A percentile compares a stretch with the other conserved stretches of the same genome.
Evolutionary conservation across 2,113 vertebrate genomes (phyloP).

Genomic region (Alligator sinensis): DNA sequence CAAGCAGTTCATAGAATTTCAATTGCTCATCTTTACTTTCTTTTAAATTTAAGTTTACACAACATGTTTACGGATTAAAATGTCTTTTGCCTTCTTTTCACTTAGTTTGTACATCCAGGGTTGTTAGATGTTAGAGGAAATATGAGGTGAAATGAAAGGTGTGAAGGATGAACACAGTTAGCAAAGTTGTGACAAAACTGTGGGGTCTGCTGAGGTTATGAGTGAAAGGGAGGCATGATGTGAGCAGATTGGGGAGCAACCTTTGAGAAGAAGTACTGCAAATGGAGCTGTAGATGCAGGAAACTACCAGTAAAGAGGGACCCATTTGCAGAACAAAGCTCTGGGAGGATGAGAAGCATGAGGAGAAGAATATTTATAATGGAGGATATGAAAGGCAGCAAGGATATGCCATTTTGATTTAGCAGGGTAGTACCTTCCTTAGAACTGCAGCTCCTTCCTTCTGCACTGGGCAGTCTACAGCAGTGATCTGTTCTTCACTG

Average conservation of each 20-base stretch:
- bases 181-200: not conserved
- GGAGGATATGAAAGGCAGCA: not conserved
- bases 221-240: not conserved
- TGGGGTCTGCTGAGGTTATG: not conserved
- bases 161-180: not conserved
- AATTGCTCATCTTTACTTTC: not conserved
- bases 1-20: not conserved
- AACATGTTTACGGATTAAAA: not conserved
- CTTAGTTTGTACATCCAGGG: not conserved
- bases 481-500: not conserved
- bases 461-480: not conserved
- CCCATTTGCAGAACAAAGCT: not conserved
- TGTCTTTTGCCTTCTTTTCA: not conserved
- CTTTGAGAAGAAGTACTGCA: not conserved
- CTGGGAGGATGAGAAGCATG: not conserved
- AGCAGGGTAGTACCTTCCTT: not conserved
- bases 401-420: not conserved
- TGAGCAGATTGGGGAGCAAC: not conserved
- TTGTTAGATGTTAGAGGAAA: not conserved
- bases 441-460: not conserved
- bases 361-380: not conserved
- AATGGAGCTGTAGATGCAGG: not conserved
- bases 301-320: not conserved
- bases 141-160: not conserved
- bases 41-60: not conserved